phyloP scores from a whole-genome alignment of 2,888 invertebrate genomes.

The Onchidella celtica region DNA sequence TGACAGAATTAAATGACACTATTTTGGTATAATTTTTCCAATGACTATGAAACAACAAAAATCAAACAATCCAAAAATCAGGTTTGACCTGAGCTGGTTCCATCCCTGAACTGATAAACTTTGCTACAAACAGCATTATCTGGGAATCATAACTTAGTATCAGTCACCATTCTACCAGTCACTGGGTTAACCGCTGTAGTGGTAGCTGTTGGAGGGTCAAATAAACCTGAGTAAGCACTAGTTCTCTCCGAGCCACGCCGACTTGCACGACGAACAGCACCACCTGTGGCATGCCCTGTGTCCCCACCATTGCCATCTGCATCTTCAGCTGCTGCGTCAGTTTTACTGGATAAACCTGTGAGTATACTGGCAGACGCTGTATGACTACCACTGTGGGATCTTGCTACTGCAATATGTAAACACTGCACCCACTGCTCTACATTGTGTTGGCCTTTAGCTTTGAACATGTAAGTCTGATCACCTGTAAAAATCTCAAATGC shows the following conservation, averaged over 20 bases:
- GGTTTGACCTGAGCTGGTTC: too few species aligned
- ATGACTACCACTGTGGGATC: conserved; percentile 83
- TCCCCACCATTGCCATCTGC: neutral
- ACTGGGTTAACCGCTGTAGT: neutral
- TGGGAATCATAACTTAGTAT: conserved; percentile 38
- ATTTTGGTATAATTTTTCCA: too few species aligned
- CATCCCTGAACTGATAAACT: too few species aligned
- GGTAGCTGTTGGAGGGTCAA: neutral
- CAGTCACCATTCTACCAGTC: conserved; percentile 21
- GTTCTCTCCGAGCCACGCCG: neutral
- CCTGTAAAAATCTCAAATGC: conserved; percentile 97
- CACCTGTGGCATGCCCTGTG: neutral
- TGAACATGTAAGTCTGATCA: conserved; percentile 92
- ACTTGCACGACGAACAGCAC: neutral
- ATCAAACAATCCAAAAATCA: too few species aligned
- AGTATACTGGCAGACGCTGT: neutral
- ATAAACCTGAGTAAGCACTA: conserved; percentile 8
- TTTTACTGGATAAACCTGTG: neutral
- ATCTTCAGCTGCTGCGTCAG: neutral
- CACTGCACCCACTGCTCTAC: conserved; percentile 97
- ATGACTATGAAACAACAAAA: too few species aligned
- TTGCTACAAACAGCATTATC: too few species aligned
- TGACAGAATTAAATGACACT: too few species aligned
- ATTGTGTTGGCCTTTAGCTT: conserved; percentile 96
- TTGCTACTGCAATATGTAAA: conserved; percentile 94